A percentile compares a stretch with the other conserved stretches of the same genome.
Conservation (phyloP, 2,888 invertebrate species). For the Nemapogon koenigi region DNA sequence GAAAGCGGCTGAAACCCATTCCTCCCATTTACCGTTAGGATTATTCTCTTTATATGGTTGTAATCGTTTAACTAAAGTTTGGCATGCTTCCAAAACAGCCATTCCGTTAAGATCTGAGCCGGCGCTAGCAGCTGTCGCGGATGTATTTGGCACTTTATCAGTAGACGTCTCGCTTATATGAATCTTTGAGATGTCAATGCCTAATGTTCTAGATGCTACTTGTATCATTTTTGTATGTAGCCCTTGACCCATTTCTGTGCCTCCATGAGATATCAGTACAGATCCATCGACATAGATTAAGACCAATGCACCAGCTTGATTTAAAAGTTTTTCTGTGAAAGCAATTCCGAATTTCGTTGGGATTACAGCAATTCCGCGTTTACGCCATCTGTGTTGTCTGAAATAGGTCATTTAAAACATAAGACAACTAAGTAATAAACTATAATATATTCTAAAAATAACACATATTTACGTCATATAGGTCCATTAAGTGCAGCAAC, state of each 20-base stretch:
- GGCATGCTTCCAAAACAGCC: constrained; percentile 87
- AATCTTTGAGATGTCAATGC: constrained; percentile 73
- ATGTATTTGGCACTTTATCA: constrained; percentile 91
- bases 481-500: too few relatives aligned
- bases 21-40: constrained; percentile 83
- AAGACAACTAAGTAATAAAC: neutral
- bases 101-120: constrained; percentile 92
- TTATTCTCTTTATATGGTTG: constrained; percentile 75
- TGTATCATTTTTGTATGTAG: constrained; percentile 96
- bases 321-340: constrained; percentile 76
- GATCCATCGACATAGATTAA: constrained; percentile 90
- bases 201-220: constrained; percentile 78
- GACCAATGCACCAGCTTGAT: constrained; percentile 88
- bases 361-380: constrained; percentile 81
- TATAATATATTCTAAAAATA: constrained; percentile 5
- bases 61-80: constrained; percentile 73
- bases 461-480: too few relatives aligned
- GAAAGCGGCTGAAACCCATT: constrained; percentile 82
- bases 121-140: constrained; percentile 87
- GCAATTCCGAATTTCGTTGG: constrained; percentile 88
- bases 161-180: constrained; percentile 85
- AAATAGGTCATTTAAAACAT: constrained; percentile 21
- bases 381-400: constrained; percentile 82
- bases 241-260: constrained; percentile 98
- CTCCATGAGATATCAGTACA: constrained; percentile 87